phyloP scores from a whole-genome alignment of 2,797 vertebrate genomes.

The Spinibarbus caldwelli region DNA sequence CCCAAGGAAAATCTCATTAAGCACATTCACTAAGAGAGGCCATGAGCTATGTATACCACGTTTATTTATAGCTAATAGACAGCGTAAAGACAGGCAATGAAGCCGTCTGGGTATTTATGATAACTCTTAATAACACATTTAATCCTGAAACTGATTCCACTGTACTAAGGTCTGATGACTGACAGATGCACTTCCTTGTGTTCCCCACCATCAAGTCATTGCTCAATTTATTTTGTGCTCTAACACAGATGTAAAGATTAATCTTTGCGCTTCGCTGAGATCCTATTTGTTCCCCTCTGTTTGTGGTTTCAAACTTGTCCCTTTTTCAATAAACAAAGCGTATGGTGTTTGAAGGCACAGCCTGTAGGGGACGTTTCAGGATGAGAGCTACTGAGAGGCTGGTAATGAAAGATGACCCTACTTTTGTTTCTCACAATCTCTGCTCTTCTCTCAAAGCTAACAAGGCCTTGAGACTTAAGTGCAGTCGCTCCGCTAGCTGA shows the following conservation, averaged over 20 bases:
- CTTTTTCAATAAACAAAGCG: constrained; percentile 41
- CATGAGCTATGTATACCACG: not conserved
- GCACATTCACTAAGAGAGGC: not conserved
- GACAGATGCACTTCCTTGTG: constrained; percentile 32
- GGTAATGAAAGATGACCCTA: constrained; percentile 59
- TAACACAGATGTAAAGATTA: constrained; percentile 49
- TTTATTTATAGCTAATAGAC: constrained; percentile 19
- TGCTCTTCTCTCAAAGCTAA: constrained; percentile 9
- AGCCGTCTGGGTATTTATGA: constrained; percentile 11
- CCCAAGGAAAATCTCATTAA: constrained; percentile 14
- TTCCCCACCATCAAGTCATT: not conserved
- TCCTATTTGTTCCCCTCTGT: constrained; percentile 35
- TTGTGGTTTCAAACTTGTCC: constrained; percentile 31
- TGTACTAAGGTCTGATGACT: not conserved
- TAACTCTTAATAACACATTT: constrained; percentile 27
- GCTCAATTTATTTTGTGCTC: constrained; percentile 35
- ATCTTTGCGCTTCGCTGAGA: constrained; percentile 2
- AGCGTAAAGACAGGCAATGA: constrained; percentile 20
- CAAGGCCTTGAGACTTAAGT: constrained; percentile 9
- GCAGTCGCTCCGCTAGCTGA: not conserved
- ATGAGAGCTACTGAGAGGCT: constrained; percentile 41
- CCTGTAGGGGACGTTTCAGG: constrained; percentile 45
- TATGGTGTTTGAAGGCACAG: constrained; percentile 34
- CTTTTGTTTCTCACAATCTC: constrained; percentile 51
- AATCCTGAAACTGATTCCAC: constrained; percentile 39